These are phyloP conservation scores for Belgica antarctica DNA, from an alignment of 2,888 invertebrate species.

Conservation along the genomic window DNA sequence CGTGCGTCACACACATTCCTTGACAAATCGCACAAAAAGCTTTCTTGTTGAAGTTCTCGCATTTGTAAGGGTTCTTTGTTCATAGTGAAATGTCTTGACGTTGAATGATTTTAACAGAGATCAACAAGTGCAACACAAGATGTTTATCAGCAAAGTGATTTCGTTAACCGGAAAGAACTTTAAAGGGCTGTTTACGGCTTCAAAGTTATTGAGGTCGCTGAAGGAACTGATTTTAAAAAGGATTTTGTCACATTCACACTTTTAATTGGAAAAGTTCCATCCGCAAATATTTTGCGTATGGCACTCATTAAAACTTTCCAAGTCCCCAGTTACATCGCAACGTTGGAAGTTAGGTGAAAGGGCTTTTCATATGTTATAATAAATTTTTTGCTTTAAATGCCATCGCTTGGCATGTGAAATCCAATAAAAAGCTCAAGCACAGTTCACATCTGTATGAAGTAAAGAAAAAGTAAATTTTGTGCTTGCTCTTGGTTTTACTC, in stretches of 20 bases:
- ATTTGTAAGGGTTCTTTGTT: constrained; percentile 12
- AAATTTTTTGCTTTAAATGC: too few species aligned
- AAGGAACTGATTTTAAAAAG: not conserved
- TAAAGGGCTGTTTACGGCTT: not conserved
- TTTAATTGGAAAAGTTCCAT: constrained; percentile 7
- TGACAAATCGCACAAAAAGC: not conserved
- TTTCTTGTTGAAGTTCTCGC: not conserved
- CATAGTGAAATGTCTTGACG: not conserved
- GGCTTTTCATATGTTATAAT: not conserved
- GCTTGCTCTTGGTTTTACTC: not conserved
- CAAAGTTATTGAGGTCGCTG: not conserved
- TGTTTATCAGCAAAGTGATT: constrained; percentile 16
- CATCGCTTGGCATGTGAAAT: not conserved
- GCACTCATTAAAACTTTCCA: not conserved
- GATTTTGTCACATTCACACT: not conserved
- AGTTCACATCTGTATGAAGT: not conserved
- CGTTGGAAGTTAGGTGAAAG: not conserved
- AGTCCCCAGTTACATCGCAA: not conserved
- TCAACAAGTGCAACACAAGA: constrained; percentile 18
- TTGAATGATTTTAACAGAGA: not conserved
- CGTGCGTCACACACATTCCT: not conserved
- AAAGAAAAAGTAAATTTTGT: not conserved
- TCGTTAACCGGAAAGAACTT: not conserved
- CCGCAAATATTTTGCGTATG: constrained; percentile 1
- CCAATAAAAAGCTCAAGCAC: not conserved